Evolutionary conservation across 2,797 vertebrate species (phyloP).

Genomic region (Mus minutoides): DNA sequence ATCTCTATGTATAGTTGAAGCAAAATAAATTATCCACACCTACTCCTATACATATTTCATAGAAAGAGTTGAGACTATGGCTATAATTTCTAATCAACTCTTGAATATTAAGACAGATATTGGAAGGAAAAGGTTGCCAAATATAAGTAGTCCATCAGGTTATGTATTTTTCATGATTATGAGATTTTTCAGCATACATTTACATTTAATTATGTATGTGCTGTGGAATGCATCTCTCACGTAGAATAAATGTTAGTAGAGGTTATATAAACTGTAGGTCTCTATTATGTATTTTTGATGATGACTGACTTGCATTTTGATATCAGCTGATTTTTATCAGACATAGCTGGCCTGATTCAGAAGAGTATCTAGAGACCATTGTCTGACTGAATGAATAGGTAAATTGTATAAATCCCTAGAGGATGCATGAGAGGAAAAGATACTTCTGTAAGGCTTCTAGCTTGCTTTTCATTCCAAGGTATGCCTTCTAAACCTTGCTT

Average conservation of each 20-base stretch:
- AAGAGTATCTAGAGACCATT: conserved; percentile 43
- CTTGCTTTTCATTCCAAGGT: conserved; percentile 26
- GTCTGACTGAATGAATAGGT: not conserved
- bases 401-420: conserved; percentile 45
- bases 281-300: conserved; percentile 70
- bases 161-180: conserved; percentile 80
- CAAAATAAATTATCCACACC: conserved; percentile 66
- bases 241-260: conserved; percentile 70
- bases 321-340: conserved; percentile 51
- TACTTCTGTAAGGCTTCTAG: conserved; percentile 15
- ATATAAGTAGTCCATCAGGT: conserved; percentile 70
- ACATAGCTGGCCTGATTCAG: conserved; percentile 5
- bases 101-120: conserved; percentile 73
- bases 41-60: conserved; percentile 70
- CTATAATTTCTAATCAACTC: conserved; percentile 68
- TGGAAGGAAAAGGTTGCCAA: conserved; percentile 68
- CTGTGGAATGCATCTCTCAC: conserved; percentile 56
- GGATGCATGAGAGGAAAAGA: not conserved
- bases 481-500: not conserved
- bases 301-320: conserved; percentile 62
- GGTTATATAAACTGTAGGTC: conserved; percentile 64
- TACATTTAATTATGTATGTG: conserved; percentile 75
- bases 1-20: conserved; percentile 36
- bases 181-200: conserved; percentile 74
- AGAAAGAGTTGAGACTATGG: conserved; percentile 50